Evolutionary conservation across 2,113 vertebrate species (phyloP).

Genomic region (zebrafish (Danio rerio)): GRCz12tu NC_133194.1:11007501-11008000

Average conservation of each 20-base stretch:
- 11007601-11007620: no score
- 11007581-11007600: no score
- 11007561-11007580: no score
- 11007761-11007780: background rate
- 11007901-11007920: constrained; percentile 48
- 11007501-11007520: no score
- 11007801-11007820: constrained; percentile 21
- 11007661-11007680: no score
- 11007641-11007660: no score
- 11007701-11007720: no score
- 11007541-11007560: no score
- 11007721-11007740: no score
- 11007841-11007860: background rate
- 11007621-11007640: no score
- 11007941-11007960: constrained; percentile 43
- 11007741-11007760: background rate
- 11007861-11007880: constrained; percentile 27
- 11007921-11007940: constrained; percentile 51
- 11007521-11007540: no score
- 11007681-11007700: no score
- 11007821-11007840: background rate
- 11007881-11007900: constrained; percentile 51
- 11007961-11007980: constrained; percentile 33
- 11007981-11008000: constrained; percentile 37
- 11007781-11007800: background rate